Evolutionary conservation across 1,140 invertebrate species (phyloP).

Genomic region (Drosophila arizonae): DNA sequence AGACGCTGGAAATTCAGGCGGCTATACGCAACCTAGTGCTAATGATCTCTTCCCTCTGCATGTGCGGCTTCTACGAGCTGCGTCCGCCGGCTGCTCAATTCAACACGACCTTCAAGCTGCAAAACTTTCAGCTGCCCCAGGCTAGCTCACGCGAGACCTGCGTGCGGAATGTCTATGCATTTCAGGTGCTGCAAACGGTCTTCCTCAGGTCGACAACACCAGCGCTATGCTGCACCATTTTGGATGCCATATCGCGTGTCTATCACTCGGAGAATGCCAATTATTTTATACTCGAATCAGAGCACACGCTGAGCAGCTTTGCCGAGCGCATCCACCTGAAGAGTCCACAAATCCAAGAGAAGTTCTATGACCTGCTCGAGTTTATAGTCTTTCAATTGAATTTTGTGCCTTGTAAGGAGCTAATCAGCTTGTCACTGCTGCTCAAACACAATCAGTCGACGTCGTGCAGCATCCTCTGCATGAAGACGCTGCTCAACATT

Average conservation of each 20-base stretch:
- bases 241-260: constrained; percentile 97
- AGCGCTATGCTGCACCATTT: constrained; percentile 92
- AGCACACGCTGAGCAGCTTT: constrained; percentile 97
- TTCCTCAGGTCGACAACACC: constrained; percentile 95
- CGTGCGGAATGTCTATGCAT: constrained; percentile 96
- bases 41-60: constrained; percentile 95
- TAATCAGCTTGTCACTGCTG: constrained; percentile 97
- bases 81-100: constrained; percentile 92
- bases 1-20: constrained; percentile 91
- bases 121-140: constrained; percentile 95
- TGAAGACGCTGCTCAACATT: constrained; percentile 94
- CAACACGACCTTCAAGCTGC: constrained; percentile 95
- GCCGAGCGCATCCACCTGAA: constrained; percentile 97
- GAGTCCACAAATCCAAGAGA: constrained; percentile 95
- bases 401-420: constrained; percentile 99
- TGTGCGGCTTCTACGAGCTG: constrained; percentile 95
- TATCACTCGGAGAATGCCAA: constrained; percentile 99
- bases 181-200: constrained; percentile 96
- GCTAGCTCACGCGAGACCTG: constrained; percentile 94
- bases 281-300: constrained; percentile 98
- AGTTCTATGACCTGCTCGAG: constrained; percentile 97
- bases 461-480: constrained; percentile 92
- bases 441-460: constrained; percentile 92
- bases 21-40: constrained; percentile 96
- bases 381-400: constrained; percentile 98